Percentiles rank a stretch among this genome's conserved stretches.
Conservation (phyloP, 2,113 vertebrate genomes). For the Ptilorrhoa leucosticta region DNA sequence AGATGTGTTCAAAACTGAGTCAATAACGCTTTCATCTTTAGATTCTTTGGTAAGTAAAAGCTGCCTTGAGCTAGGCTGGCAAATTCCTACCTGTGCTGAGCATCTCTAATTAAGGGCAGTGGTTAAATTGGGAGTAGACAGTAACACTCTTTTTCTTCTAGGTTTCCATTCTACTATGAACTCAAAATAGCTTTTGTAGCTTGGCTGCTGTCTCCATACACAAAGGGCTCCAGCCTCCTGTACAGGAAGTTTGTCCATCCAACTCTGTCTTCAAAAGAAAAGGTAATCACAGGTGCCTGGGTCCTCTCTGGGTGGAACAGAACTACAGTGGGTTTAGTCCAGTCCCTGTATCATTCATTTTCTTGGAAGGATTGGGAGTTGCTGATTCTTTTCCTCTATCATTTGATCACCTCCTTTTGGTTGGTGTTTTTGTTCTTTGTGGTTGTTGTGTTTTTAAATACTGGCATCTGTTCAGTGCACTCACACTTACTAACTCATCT, state of each 20-base stretch:
- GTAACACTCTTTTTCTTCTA: slow-evolving; percentile 65
- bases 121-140: background rate
- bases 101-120: background rate
- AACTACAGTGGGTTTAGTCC: background rate
- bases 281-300: slow-evolving; percentile 76
- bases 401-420: background rate
- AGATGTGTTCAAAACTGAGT: background rate
- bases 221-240: slow-evolving; percentile 95
- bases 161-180: slow-evolving; percentile 99
- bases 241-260: slow-evolving; percentile 99
- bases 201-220: slow-evolving; percentile 97
- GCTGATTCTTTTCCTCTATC: background rate
- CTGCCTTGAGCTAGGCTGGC: background rate
- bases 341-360: background rate
- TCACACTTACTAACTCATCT: background rate
- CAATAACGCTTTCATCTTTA: background rate
- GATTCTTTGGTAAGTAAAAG: background rate
- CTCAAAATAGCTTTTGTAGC: slow-evolving; percentile 98
- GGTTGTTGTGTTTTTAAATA: background rate
- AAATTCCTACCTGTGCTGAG: background rate
- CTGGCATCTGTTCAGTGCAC: background rate
- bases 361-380: background rate
- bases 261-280: slow-evolving; percentile 97
- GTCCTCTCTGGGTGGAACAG: background rate
- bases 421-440: background rate